phyloP scores from a whole-genome alignment of 2,888 invertebrate genomes.

The Andrena chrysosceles region DNA sequence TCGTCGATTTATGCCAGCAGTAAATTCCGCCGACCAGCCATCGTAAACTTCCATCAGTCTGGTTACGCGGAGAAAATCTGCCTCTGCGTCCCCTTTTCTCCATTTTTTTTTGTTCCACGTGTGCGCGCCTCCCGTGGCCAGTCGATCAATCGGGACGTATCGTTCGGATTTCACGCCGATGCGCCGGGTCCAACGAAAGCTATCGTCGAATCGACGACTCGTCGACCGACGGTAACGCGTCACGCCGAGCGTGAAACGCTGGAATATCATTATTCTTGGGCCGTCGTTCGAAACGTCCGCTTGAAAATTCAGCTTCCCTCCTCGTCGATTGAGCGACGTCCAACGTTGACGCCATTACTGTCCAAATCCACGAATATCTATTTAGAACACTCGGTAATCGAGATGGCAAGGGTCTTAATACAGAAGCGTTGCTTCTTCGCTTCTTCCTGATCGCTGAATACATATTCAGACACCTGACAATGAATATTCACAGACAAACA shows the following conservation, averaged over 20 bases:
- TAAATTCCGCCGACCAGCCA: slow-evolving; percentile 58
- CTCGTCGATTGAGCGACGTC: not conserved
- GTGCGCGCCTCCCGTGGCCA: slow-evolving; percentile 4
- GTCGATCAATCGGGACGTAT: slow-evolving; percentile 44
- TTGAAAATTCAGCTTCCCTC: not conserved
- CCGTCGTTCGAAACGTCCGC: slow-evolving; percentile 28
- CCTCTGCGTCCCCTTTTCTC: slow-evolving; percentile 16
- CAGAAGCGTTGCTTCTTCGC: too few relatives aligned
- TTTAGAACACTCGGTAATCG: too few relatives aligned
- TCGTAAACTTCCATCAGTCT: slow-evolving; percentile 60
- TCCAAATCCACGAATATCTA: not conserved
- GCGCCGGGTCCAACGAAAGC: slow-evolving; percentile 8
- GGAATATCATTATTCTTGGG: slow-evolving; percentile 42
- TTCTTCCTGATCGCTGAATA: too few relatives aligned
- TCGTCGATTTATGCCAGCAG: slow-evolving; percentile 49
- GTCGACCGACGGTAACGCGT: slow-evolving; percentile 27
- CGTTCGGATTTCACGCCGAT: not conserved
- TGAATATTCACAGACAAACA: too few relatives aligned
- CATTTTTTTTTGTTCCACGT: not conserved
- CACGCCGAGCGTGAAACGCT: slow-evolving; percentile 45
- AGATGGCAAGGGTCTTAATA: too few relatives aligned
- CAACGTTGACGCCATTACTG: not conserved
- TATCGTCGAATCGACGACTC: slow-evolving; percentile 47
- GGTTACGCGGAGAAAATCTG: slow-evolving; percentile 46
- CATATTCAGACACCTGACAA: too few relatives aligned